Evolutionary conservation across 1,140 invertebrate species (phyloP).

Genomic region (Anagrus nilaparvatae): DNA sequence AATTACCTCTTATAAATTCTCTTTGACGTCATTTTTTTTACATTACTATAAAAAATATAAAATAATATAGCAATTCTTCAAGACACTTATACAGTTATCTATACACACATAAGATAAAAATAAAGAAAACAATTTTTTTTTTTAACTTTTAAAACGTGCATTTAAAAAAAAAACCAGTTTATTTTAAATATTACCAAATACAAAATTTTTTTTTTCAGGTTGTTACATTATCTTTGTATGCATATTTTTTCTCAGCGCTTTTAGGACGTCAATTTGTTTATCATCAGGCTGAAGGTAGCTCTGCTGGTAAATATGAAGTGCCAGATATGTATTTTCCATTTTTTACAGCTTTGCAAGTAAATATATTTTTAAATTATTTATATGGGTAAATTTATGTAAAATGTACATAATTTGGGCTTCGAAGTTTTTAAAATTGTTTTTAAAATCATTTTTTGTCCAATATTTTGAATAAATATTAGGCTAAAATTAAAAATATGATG

Average conservation of each 20-base stretch:
- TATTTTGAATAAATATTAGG: too few species aligned
- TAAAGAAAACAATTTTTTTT: not conserved
- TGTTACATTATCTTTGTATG: conserved; percentile 81
- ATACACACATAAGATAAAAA: not conserved
- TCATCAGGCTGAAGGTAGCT: conserved; percentile 34
- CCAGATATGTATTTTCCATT: conserved; percentile 87
- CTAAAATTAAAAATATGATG: too few species aligned
- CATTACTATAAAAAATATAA: too few species aligned
- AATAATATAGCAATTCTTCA: too few species aligned
- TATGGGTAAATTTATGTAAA: too few species aligned
- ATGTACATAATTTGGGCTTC: too few species aligned
- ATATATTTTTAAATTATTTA: too few species aligned
- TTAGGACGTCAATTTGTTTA: conserved; percentile 75
- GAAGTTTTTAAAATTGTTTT: not conserved
- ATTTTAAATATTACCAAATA: too few species aligned
- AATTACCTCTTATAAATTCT: too few species aligned
- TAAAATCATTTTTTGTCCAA: too few species aligned
- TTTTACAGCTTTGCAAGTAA: conserved; percentile 81
- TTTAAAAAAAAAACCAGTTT: too few species aligned
- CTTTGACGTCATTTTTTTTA: too few species aligned
- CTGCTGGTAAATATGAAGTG: conserved; percentile 51
- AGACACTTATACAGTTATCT: not conserved
- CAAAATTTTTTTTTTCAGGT: conserved; percentile 61
- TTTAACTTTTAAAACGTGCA: not conserved
- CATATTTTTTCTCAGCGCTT: conserved; percentile 81